A percentile compares a stretch with the other conserved stretches of the same genome.
phyloP scores from a whole-genome alignment of 2,113 vertebrate genomes.

The Daboia siamensis region DNA sequence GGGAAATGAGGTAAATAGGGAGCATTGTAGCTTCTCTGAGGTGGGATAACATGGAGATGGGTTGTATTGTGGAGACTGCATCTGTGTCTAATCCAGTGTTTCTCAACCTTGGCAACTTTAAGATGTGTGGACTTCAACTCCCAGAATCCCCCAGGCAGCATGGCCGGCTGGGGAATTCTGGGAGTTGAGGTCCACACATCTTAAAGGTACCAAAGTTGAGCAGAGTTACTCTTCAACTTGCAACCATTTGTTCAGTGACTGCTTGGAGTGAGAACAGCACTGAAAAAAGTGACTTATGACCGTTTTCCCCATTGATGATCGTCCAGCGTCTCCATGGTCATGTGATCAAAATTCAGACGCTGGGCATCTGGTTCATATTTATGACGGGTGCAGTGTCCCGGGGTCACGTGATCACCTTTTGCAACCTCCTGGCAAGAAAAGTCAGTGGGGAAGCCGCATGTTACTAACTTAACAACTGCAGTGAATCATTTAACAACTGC shows the following conservation, averaged over 20 bases:
- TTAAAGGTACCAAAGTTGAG: not conserved
- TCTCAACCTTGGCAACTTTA: not conserved
- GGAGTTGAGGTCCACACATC: not conserved
- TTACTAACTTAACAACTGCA: not conserved
- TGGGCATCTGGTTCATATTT: not conserved
- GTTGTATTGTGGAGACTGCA: too few relatives aligned
- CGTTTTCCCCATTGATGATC: not conserved
- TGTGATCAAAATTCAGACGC: not conserved
- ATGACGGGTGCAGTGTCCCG: not conserved
- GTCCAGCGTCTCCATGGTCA: not conserved
- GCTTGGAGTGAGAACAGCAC: not conserved
- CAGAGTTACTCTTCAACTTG: not conserved
- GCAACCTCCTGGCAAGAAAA: not conserved
- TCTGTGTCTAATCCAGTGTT: not conserved
- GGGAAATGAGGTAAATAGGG: slow-evolving; percentile 76
- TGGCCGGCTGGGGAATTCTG: not conserved
- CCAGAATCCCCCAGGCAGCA: not conserved
- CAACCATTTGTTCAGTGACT: not conserved
- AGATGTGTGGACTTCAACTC: not conserved
- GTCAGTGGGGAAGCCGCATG: not conserved
- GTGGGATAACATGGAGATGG: not conserved
- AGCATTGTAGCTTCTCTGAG: not conserved
- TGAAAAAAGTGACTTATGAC: not conserved
- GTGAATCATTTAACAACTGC: not conserved
- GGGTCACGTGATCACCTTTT: not conserved